A percentile compares a stretch with the other conserved stretches of the same genome.
Conservation (phyloP, 2,888 invertebrate species). For the Latrodectus hesperus region DNA sequence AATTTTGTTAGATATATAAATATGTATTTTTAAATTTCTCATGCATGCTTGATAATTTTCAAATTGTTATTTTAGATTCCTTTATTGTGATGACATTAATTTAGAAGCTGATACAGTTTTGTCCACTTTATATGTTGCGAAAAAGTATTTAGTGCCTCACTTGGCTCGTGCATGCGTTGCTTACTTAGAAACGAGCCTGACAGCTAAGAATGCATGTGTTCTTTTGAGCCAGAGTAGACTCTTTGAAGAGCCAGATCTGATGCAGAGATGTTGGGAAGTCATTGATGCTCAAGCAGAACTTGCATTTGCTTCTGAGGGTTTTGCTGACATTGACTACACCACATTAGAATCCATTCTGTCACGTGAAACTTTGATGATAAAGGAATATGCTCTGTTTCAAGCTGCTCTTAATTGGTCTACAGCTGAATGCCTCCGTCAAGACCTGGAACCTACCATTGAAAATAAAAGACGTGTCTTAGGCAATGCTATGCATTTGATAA, state of each 20-base stretch:
- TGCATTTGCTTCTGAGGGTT: conserved; percentile 95
- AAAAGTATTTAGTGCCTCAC: conserved; percentile 97
- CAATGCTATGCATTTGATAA: conserved; percentile 87
- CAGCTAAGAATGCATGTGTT: conserved; percentile 96
- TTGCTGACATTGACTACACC: conserved; percentile 94
- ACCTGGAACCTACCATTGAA: conserved; percentile 85
- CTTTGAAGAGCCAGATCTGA: conserved; percentile 96
- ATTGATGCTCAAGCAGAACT: conserved; percentile 98
- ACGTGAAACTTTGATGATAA: conserved; percentile 94
- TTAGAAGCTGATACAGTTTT: conserved; percentile 95
- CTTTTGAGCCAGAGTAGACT: conserved; percentile 94
- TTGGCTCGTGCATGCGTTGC: conserved; percentile 94
- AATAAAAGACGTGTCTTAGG: conserved; percentile 79
- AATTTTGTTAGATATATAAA: too few relatives aligned
- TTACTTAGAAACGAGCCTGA: conserved; percentile 95
- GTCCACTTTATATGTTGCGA: conserved; percentile 94
- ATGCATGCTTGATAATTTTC: too few relatives aligned
- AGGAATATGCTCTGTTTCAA: conserved; percentile 86
- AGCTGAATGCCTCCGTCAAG: conserved; percentile 89
- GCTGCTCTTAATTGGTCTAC: conserved; percentile 95
- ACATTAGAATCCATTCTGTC: conserved; percentile 93
- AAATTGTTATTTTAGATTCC: conserved; percentile 81
- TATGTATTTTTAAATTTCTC: too few relatives aligned
- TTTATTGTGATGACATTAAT: conserved; percentile 97
- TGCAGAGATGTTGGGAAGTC: conserved; percentile 98